These are phyloP conservation scores for Synanthedon myopaeformis DNA, from an alignment of 2,888 invertebrate genomes.

Conservation along the genomic window DNA sequence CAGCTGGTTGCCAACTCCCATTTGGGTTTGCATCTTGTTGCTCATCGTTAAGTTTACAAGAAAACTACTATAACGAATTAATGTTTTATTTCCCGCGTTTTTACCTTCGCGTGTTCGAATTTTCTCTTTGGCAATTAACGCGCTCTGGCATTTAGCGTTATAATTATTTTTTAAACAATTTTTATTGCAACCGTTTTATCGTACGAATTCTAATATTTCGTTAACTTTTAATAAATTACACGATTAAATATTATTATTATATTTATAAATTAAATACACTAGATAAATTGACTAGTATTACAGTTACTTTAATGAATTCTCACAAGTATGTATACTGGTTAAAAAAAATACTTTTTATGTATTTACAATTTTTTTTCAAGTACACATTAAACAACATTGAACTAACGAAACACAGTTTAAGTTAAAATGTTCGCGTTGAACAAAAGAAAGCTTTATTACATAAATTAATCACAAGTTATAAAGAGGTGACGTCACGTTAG, in stretches of 20 bases:
- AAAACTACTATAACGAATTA: conserved; percentile 7
- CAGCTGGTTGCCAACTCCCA: conserved; percentile 53
- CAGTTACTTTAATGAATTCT: conserved; percentile 48
- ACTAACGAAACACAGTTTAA: conserved; percentile 41
- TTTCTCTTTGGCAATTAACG: conserved; percentile 41
- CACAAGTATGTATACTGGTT: conserved; percentile 32
- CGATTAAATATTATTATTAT: conserved; percentile 19
- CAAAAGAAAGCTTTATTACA: conserved; percentile 32
- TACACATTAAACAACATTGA: conserved; percentile 20
- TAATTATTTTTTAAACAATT: not conserved
- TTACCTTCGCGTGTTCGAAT: conserved; percentile 8
- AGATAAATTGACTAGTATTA: conserved; percentile 67
- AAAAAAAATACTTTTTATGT: conserved; percentile 21
- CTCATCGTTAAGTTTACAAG: conserved; percentile 5
- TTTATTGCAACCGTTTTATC: conserved; percentile 2
- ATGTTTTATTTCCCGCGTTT: conserved; percentile 1
- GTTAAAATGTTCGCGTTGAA: conserved; percentile 43
- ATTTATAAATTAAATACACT: conserved; percentile 56
- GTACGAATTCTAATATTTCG: conserved; percentile 12
- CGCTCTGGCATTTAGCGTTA: conserved; percentile 24
- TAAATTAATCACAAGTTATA: conserved; percentile 45
- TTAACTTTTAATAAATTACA: conserved; percentile 10
- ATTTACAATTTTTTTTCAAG: conserved; percentile 29
- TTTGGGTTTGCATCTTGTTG: conserved; percentile 57
- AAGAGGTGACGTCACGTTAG: conserved; percentile 66